Percentiles rank a stretch among this genome's conserved stretches.
Evolutionary conservation across 2,888 invertebrate species (phyloP).

Genomic region (Pharmacophagus antenor): DNA sequence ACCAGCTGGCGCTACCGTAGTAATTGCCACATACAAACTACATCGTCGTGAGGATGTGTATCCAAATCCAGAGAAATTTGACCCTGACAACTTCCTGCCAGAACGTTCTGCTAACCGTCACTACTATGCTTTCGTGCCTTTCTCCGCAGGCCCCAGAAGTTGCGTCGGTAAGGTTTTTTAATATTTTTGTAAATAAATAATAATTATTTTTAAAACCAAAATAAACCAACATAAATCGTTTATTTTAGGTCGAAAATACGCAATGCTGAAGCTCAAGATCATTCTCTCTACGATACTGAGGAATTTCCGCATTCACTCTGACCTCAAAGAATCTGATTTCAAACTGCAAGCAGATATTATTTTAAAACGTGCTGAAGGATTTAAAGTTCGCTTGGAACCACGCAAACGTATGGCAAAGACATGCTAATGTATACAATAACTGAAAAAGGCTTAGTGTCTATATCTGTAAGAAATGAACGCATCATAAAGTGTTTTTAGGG

Average conservation of each 20-base stretch:
- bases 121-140: constrained; percentile 90
- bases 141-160: constrained; percentile 91
- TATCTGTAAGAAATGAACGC: constrained; percentile 42
- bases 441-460: constrained; percentile 36
- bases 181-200: constrained; percentile 8
- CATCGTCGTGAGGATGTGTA: constrained; percentile 87
- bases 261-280: constrained; percentile 89
- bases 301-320: constrained; percentile 86
- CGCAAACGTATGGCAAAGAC: constrained; percentile 77
- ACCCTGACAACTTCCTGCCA: constrained; percentile 93
- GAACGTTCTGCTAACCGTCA: constrained; percentile 89
- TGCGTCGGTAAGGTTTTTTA: constrained; percentile 84
- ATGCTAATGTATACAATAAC: constrained; percentile 39
- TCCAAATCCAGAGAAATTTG: constrained; percentile 87
- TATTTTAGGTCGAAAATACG: constrained; percentile 86
- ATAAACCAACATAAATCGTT: constrained; percentile 10
- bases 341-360: constrained; percentile 88
- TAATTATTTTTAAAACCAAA: constrained; percentile 31
- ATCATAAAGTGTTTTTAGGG: constrained; percentile 43
- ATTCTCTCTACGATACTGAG: constrained; percentile 87
- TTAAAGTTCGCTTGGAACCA: constrained; percentile 85
- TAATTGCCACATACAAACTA: constrained; percentile 84
- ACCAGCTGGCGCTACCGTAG: constrained; percentile 85
- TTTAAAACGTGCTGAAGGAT: constrained; percentile 88
- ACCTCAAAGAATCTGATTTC: constrained; percentile 85